Conservation (phyloP, 2,797 vertebrate genomes). For the Sebastes dallii region DNA sequence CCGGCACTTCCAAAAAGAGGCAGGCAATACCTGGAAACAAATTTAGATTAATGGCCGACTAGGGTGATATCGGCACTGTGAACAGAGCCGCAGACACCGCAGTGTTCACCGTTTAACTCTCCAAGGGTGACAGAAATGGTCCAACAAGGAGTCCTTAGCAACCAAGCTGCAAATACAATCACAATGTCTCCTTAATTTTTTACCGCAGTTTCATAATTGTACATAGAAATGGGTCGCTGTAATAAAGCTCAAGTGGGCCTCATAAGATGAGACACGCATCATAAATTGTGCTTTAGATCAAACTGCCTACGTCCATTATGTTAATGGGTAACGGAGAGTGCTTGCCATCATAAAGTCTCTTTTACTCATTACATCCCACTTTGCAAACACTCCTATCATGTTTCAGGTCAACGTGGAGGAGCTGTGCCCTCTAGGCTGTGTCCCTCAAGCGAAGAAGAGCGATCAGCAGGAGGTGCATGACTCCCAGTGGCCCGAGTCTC, state of each 20-base stretch:
- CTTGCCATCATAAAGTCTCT: slow-evolving; percentile 17
- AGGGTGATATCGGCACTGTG: slow-evolving; percentile 16
- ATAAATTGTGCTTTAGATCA: slow-evolving; percentile 35
- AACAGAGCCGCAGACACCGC: slow-evolving; percentile 2
- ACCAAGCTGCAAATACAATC: slow-evolving; percentile 20
- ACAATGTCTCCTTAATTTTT: neutral
- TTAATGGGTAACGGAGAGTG: slow-evolving; percentile 18
- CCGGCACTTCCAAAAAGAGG: slow-evolving; percentile 3
- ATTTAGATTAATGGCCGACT: slow-evolving; percentile 35
- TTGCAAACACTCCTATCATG: slow-evolving; percentile 36
- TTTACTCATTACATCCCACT: slow-evolving; percentile 30
- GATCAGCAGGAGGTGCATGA: slow-evolving; percentile 37
- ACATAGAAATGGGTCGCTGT: neutral
- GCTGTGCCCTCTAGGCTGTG: slow-evolving; percentile 12
- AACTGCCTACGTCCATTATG: slow-evolving; percentile 32
- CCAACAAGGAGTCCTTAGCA: neutral
- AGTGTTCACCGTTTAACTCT: neutral
- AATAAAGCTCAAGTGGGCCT: slow-evolving; percentile 19
- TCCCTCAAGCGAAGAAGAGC: slow-evolving; percentile 2
- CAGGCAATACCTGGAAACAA: slow-evolving; percentile 29
- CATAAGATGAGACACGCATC: slow-evolving; percentile 14
- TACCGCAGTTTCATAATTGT: neutral
- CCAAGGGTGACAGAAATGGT: neutral
- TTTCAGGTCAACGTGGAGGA: slow-evolving; percentile 65
- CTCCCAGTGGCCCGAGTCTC: slow-evolving; percentile 31